A percentile compares a stretch with the other conserved stretches of the same genome.
Conservation (phyloP, 2,888 invertebrate genomes). For the Tiliacea aurago region DNA sequence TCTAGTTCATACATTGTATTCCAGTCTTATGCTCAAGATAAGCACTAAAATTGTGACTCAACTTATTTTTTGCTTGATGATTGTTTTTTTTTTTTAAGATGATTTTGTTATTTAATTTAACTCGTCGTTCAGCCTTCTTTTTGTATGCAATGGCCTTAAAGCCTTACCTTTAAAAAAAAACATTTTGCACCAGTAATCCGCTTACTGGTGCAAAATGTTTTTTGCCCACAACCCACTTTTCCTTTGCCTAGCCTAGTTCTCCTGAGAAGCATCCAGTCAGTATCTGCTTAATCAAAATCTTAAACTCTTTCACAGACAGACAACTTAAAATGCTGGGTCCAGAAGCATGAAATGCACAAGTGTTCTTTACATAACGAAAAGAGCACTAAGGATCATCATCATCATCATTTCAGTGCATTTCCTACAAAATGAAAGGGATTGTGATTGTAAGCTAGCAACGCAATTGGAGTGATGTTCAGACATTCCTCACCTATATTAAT, state of each 20-base stretch:
- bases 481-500: background rate
- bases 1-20: constrained; percentile 28
- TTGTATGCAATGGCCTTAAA: background rate
- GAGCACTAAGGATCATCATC: too few relatives aligned
- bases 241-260: background rate
- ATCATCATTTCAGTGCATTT: too few relatives aligned
- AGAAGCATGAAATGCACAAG: background rate
- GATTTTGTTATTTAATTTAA: too few relatives aligned
- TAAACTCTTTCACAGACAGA: background rate
- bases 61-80: too few relatives aligned
- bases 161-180: background rate
- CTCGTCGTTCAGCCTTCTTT: background rate
- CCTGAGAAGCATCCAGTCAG: background rate
- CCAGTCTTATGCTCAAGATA: constrained; percentile 16
- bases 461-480: background rate
- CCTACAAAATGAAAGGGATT: too few relatives aligned
- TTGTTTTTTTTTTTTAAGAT: too few relatives aligned
- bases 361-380: too few relatives aligned
- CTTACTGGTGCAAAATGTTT: too few relatives aligned
- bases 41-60: constrained; percentile 4
- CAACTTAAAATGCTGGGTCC: background rate
- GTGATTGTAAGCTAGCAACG: background rate
- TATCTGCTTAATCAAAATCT: too few relatives aligned
- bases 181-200: background rate
- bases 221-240: background rate